Conservation (phyloP, 2,888 invertebrate species). For the Napeogenes inachia region DNA sequence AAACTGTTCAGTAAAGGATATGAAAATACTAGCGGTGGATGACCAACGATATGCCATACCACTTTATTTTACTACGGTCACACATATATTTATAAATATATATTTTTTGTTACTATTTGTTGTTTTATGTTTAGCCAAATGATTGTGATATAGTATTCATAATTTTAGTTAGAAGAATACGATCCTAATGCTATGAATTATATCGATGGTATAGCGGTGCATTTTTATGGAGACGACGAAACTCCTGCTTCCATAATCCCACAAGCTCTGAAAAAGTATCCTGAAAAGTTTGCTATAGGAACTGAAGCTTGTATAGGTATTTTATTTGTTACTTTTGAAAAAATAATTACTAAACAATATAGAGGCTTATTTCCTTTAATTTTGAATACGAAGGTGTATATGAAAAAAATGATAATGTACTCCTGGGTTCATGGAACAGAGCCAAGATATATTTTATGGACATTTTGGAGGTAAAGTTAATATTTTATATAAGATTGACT, state of each 20-base stretch:
- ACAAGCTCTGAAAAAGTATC: conserved; percentile 71
- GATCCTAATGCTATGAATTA: conserved; percentile 62
- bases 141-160: background rate
- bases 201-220: conserved; percentile 80
- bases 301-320: conserved; percentile 85
- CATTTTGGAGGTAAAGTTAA: conserved; percentile 67
- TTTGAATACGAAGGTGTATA: conserved; percentile 77
- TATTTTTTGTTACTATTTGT: background rate
- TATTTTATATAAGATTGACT: background rate
- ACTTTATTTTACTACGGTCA: conserved; percentile 29
- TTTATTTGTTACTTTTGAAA: conserved; percentile 25
- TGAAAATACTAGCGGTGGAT: conserved; percentile 33
- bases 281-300: conserved; percentile 81
- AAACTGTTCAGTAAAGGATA: conserved; percentile 25
- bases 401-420: conserved; percentile 47
- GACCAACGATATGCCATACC: conserved; percentile 32
- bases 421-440: conserved; percentile 83
- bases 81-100: conserved; percentile 8
- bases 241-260: conserved; percentile 72
- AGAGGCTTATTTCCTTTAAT: background rate
- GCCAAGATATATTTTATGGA: conserved; percentile 79
- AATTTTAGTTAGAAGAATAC: conserved; percentile 42
- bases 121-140: no score
- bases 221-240: conserved; percentile 59
- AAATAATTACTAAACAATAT: conserved; percentile 9